Evolutionary conservation across 2,113 vertebrate genomes (phyloP).

Genomic region (Coptodon rendalli): DNA sequence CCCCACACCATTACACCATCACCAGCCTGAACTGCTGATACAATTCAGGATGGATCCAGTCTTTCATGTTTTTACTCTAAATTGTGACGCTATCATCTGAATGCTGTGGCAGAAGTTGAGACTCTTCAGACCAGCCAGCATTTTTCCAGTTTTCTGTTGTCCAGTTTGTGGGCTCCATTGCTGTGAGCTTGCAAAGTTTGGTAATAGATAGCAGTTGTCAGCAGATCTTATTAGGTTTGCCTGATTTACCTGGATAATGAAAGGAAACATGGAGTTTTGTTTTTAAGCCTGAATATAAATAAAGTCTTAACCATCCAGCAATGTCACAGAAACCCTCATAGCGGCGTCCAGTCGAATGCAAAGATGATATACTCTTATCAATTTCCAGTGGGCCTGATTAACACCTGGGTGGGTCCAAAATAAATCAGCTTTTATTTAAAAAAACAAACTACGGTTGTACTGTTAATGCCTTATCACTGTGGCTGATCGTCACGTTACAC

Average conservation of each 20-base stretch:
- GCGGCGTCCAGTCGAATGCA: neutral
- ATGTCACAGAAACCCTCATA: fast-evolving
- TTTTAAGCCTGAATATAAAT: neutral
- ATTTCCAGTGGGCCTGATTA: fast-evolving
- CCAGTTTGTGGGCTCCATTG: fast-evolving
- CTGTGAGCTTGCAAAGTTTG: neutral
- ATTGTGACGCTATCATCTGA: neutral
- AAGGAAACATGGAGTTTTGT: neutral
- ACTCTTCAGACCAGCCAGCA: neutral
- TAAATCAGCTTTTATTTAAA: fast-evolving
- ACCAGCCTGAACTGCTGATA: neutral
- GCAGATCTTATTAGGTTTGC: neutral
- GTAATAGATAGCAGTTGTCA: neutral
- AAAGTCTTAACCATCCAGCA: neutral
- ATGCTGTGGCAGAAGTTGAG: neutral
- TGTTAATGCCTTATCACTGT: neutral
- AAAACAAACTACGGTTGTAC: neutral
- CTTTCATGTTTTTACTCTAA: neutral
- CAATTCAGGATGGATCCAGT: neutral
- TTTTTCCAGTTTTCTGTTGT: neutral
- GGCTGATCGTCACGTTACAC: neutral
- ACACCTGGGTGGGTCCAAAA: neutral
- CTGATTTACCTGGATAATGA: neutral
- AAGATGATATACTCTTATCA: neutral
- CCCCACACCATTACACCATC: neutral